Base-by-base conservation (phyloP, 2,797 vertebrate genomes). In the Macrochelys suwanniensis region DNA sequence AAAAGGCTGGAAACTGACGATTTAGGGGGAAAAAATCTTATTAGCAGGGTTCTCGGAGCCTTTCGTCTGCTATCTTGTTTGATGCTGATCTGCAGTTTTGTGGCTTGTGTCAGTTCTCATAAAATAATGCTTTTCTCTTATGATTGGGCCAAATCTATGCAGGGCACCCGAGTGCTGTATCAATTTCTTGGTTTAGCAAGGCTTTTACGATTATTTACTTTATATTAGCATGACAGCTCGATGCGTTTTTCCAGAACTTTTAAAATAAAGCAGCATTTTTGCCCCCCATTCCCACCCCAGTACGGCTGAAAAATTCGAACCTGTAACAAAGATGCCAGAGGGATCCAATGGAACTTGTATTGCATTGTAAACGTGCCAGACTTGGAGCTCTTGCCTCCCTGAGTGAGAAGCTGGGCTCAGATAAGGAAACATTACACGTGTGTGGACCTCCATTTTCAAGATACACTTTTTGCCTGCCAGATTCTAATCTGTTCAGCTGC, bases 221-320 rank as follows among this genome's bases (percentile, higher is more conserved):
- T 71, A 42, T 71, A 42, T 71, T 23, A 42, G 11, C 5, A 10
- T 71, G n/a, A 23, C 42, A 71, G 19, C 21, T 71, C 37, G 37
- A 71, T 71, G 68, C 68, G 42, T 71, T 71, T 71, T 42, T 42
- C 19, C 37, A 71, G 65, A 21, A 9, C 65, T 37, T 37, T 68
- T 37, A 19, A 33, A 61, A 68, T 23, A 37, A 71, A 23, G 19
- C 10, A 42, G 37, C 68, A 37, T 71, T 23, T 65, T 8, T 1
- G 0, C 23, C 74, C 28, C 12, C 6, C 28, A n/a, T 47, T 25
- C 6, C 2, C 0, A 0, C 11, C 23, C 71, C 13, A 26, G 1
- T 50, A 15, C 16, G 37, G 2, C 87, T 68, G 3, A 51, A 45
- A 65, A 74, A 37, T 42, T 80, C 33, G 47, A 65, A 45, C n/a